Evolutionary conservation across 2,888 invertebrate genomes (phyloP).

Genomic region (Eumacrocentrus americanus): DNA sequence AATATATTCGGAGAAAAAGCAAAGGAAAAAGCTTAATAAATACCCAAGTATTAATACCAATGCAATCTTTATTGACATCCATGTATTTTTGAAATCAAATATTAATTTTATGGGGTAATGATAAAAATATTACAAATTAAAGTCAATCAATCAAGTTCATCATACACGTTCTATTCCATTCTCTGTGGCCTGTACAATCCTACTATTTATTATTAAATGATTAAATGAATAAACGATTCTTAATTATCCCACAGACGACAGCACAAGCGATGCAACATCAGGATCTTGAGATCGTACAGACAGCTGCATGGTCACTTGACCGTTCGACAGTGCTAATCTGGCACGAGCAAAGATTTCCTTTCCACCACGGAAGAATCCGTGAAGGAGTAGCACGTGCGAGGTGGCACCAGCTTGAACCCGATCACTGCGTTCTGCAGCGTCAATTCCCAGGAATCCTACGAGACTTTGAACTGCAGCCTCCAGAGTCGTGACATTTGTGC

Average conservation of each 20-base stretch:
- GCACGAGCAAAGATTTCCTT: slow-evolving; percentile 87
- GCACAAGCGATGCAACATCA: slow-evolving; percentile 84
- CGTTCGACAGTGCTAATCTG: slow-evolving; percentile 77
- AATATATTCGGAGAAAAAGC: no score
- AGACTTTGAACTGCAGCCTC: slow-evolving; percentile 87
- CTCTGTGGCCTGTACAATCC: neutral
- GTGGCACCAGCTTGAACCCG: slow-evolving; percentile 82
- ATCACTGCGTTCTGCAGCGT: slow-evolving; percentile 84
- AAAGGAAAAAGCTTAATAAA: no score
- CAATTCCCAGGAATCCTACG: slow-evolving; percentile 81
- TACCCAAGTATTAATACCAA: no score
- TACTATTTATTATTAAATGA: neutral
- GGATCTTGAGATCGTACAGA: slow-evolving; percentile 86
- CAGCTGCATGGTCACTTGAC: slow-evolving; percentile 92
- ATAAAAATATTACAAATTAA: slow-evolving; percentile 1
- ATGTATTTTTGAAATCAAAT: neutral
- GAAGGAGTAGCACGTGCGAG: slow-evolving; percentile 79
- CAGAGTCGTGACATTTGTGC: slow-evolving; percentile 75
- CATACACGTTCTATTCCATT: no score
- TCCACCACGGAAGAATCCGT: slow-evolving; percentile 91
- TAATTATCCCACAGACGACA: slow-evolving; percentile 80
- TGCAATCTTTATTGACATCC: neutral
- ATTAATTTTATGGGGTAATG: neutral
- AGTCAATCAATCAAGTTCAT: no score
- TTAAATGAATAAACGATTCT: neutral